Evolutionary conservation across 1,140 invertebrate species (phyloP).

Genomic region (Choristoneura fumiferana): DNA sequence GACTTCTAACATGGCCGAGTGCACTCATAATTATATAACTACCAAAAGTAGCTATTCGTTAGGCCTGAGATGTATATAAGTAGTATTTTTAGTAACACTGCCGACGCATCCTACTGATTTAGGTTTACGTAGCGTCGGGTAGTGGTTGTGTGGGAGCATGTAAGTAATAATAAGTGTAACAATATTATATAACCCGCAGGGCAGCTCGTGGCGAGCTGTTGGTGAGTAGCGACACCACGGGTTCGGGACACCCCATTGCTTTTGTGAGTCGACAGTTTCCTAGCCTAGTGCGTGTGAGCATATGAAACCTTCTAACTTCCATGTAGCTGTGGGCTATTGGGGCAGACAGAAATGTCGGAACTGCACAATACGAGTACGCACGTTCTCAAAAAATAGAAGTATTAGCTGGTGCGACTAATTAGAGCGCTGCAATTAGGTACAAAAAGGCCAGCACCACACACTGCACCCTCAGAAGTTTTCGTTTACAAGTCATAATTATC

Average conservation of each 20-base stretch:
- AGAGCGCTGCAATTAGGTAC: no score
- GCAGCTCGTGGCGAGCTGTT: not conserved
- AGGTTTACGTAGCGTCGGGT: not conserved
- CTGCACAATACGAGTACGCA: slow-evolving; percentile 24
- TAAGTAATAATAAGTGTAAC: slow-evolving; percentile 19
- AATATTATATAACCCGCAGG: not conserved
- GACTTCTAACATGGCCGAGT: slow-evolving; percentile 45
- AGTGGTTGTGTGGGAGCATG: slow-evolving; percentile 9
- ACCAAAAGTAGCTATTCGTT: slow-evolving; percentile 26
- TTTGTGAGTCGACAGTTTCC: not conserved
- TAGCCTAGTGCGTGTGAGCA: not conserved
- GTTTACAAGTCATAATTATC: no score
- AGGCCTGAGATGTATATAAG: slow-evolving; percentile 50
- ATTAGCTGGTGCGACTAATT: no score
- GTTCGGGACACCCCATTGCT: not conserved
- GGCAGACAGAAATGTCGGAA: slow-evolving; percentile 13
- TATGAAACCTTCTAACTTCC: no score
- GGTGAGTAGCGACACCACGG: not conserved
- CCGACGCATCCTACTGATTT: slow-evolving; percentile 31
- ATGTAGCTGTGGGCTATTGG: no score
- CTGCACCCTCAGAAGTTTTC: no score
- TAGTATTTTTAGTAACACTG: slow-evolving; percentile 32
- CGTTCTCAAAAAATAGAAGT: slow-evolving; percentile 23
- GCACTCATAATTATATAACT: slow-evolving; percentile 30
- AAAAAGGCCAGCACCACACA: no score